Evolutionary conservation across 2,888 invertebrate genomes (phyloP).

Genomic region (Pseudococcus longispinus): DNA sequence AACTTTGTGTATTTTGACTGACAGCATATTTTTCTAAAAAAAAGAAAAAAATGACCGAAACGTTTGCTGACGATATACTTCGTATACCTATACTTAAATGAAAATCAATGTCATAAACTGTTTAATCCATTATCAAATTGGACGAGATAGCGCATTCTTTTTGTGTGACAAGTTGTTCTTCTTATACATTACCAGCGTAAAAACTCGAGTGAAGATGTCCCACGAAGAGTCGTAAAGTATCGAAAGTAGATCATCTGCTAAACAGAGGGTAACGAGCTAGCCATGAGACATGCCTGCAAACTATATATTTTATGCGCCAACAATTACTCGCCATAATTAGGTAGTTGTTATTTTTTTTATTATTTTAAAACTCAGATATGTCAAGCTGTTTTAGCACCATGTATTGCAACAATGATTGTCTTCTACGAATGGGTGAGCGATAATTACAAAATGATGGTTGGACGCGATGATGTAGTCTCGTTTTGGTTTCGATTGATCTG

Average conservation of each 20-base stretch:
- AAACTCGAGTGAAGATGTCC: slow-evolving; percentile 20
- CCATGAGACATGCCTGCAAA: slow-evolving; percentile 20
- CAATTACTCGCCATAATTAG: slow-evolving; percentile 33
- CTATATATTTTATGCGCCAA: slow-evolving; percentile 22
- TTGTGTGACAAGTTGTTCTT: slow-evolving; percentile 26
- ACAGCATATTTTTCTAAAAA: background rate
- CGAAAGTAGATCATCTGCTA: slow-evolving; percentile 45
- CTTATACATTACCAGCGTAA: background rate
- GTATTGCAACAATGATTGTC: background rate
- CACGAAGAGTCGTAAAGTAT: slow-evolving; percentile 26
- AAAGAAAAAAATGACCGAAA: background rate
- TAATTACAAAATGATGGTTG: background rate
- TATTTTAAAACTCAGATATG: slow-evolving; percentile 37
- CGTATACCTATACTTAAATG: background rate
- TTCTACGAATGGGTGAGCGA: background rate
- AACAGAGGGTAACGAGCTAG: slow-evolving; percentile 40
- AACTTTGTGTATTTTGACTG: background rate
- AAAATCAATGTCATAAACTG: slow-evolving; percentile 24
- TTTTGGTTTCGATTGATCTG: background rate
- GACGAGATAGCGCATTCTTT: slow-evolving; percentile 30
- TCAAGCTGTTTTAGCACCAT: slow-evolving; percentile 3
- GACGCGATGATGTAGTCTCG: background rate
- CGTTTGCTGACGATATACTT: background rate
- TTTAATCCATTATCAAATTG: slow-evolving; percentile 40
- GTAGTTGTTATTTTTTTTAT: background rate